Conservation (phyloP, 2,113 vertebrate species). For the Trematocara unimaculatum region DNA sequence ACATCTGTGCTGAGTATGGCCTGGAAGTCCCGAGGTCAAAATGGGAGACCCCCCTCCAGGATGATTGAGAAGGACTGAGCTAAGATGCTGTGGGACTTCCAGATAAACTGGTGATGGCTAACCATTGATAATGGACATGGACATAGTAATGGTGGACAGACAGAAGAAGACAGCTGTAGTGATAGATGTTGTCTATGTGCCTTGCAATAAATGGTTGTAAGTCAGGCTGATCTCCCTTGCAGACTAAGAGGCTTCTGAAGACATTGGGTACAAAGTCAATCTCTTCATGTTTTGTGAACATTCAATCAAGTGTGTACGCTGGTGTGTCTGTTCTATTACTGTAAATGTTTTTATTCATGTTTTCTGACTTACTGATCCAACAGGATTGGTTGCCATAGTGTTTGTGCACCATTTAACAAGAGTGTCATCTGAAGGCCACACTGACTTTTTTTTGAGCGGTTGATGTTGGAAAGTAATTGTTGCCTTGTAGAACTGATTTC, state of each 20-base stretch:
- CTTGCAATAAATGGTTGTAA: constrained; percentile 3
- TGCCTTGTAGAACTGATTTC: not conserved
- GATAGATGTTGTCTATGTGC: not conserved
- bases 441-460: accelerated
- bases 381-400: not conserved
- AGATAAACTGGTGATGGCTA: not conserved
- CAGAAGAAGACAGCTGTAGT: not conserved
- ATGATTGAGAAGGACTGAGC: not conserved
- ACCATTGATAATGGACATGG: not conserved
- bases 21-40: not conserved
- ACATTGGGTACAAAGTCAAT: not conserved
- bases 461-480: not conserved
- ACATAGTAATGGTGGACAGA: not conserved
- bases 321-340: not conserved
- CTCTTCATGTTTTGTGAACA: not conserved
- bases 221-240: not conserved
- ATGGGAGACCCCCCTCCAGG: not conserved
- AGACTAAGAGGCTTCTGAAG: not conserved
- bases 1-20: not conserved
- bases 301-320: not conserved
- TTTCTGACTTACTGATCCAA: not conserved
- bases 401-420: not conserved
- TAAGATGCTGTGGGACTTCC: not conserved
- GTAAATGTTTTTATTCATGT: not conserved
- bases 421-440: not conserved